These are phyloP conservation scores for Mustela lutreola DNA, from an alignment of 2,113 vertebrate genomes.

Conservation along the genomic window DNA sequence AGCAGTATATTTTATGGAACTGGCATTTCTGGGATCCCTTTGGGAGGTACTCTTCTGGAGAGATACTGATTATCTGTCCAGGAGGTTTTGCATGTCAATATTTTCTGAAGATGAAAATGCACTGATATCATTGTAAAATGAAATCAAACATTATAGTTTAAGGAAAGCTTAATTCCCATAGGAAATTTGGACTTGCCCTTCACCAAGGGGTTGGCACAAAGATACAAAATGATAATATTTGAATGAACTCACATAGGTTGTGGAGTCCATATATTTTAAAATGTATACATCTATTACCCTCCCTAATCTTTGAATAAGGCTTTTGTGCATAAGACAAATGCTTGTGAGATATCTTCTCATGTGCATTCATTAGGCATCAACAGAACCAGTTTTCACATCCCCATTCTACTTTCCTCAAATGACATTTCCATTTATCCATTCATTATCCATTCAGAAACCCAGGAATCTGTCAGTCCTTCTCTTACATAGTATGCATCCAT, in stretches of 20 bases:
- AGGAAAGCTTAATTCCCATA: neutral
- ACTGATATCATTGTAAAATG: neutral
- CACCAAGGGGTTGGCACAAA: neutral
- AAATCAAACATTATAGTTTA: neutral
- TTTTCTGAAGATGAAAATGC: conserved; percentile 19
- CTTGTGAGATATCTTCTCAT: neutral
- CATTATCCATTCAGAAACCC: neutral
- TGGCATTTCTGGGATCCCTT: conserved; percentile 15
- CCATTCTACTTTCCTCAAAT: neutral
- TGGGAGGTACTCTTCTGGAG: neutral
- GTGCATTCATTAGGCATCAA: neutral
- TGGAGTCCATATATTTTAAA: neutral
- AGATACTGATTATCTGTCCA: neutral
- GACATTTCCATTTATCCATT: neutral
- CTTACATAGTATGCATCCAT: neutral
- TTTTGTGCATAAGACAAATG: neutral
- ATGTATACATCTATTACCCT: neutral
- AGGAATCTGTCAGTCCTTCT: neutral
- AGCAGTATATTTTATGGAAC: neutral
- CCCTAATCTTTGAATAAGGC: neutral
- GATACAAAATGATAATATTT: neutral
- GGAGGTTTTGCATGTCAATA: neutral
- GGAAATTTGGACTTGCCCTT: neutral
- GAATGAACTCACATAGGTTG: neutral
- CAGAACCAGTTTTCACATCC: neutral